Evolutionary conservation across 2,888 invertebrate genomes (phyloP).

Genomic region (Trachelus tabidus): DNA sequence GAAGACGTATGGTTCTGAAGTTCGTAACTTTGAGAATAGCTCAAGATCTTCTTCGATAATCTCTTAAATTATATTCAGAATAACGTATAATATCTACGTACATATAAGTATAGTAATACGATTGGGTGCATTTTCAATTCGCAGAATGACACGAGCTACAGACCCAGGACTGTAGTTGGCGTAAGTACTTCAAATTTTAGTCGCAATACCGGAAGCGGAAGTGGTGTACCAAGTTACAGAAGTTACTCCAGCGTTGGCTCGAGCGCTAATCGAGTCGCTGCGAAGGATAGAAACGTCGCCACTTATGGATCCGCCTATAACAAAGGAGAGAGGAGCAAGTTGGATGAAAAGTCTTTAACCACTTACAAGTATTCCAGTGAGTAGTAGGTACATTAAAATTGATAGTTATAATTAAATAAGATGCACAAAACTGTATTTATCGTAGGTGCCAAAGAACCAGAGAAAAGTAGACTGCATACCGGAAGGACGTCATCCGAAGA

Average conservation of each 20-base stretch:
- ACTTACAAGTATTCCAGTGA: conserved; percentile 56
- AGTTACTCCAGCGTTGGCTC: conserved; percentile 47
- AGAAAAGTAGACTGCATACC: conserved; percentile 51
- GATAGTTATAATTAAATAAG: neutral
- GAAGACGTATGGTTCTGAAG: too few relatives aligned
- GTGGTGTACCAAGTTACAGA: conserved; percentile 52
- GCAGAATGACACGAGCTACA: conserved; percentile 56
- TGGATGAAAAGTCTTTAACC: conserved; percentile 45
- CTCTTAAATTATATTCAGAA: too few relatives aligned
- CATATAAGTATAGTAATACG: too few relatives aligned
- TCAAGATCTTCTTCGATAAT: neutral
- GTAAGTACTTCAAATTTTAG: conserved; percentile 40
- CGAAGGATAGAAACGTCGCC: conserved; percentile 49
- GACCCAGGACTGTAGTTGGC: conserved; percentile 38
- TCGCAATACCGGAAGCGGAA: conserved; percentile 40
- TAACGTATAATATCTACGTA: too few relatives aligned
- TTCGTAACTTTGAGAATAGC: neutral
- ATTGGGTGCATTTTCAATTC: conserved; percentile 17
- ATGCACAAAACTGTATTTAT: neutral
- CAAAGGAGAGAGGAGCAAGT: conserved; percentile 51
- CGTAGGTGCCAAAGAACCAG: conserved; percentile 50
- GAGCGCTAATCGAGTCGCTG: conserved; percentile 40
- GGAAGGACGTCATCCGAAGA: conserved; percentile 41
- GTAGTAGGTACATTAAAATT: conserved; percentile 22
- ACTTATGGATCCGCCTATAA: conserved; percentile 43